Evolutionary conservation across 2,797 vertebrate genomes (phyloP).

Genomic region (Darevskia mixta): DNA sequence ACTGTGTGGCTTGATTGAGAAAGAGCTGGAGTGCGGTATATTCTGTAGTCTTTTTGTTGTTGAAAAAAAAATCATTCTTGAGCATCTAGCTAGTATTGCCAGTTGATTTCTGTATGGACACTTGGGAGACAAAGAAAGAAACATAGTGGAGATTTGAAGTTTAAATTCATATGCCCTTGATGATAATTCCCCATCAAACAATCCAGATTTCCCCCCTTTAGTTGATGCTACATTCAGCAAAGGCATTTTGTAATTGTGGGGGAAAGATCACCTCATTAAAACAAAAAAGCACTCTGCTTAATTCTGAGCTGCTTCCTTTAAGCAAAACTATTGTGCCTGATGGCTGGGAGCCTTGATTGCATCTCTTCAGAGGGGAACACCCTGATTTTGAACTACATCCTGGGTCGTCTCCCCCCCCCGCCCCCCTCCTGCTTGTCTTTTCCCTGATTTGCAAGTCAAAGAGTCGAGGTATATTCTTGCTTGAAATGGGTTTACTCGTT

Average conservation of each 20-base stretch:
- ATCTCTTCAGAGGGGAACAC: constrained; percentile 65
- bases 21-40: constrained; percentile 20
- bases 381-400: constrained; percentile 57
- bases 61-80: constrained; percentile 27
- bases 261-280: constrained; percentile 63
- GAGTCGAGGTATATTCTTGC: constrained; percentile 50
- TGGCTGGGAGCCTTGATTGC: constrained; percentile 69
- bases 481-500: constrained; percentile 54
- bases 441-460: constrained; percentile 71
- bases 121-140: constrained; percentile 36
- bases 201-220: constrained; percentile 34
- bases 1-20: constrained; percentile 33
- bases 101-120: constrained; percentile 43
- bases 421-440: constrained; percentile 38
- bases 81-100: constrained; percentile 39
- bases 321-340: constrained; percentile 65
- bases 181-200: constrained; percentile 26
- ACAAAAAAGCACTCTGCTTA: constrained; percentile 51
- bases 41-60: constrained; percentile 38
- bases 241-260: background rate
- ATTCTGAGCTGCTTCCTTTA: constrained; percentile 69
- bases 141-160: constrained; percentile 36
- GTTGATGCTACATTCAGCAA: constrained; percentile 57
- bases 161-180: constrained; percentile 26
- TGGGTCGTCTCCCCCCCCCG: constrained; percentile 36